Base-by-base conservation (phyloP, 1,140 invertebrate species). In the Elymnias hypermnestra region DNA sequence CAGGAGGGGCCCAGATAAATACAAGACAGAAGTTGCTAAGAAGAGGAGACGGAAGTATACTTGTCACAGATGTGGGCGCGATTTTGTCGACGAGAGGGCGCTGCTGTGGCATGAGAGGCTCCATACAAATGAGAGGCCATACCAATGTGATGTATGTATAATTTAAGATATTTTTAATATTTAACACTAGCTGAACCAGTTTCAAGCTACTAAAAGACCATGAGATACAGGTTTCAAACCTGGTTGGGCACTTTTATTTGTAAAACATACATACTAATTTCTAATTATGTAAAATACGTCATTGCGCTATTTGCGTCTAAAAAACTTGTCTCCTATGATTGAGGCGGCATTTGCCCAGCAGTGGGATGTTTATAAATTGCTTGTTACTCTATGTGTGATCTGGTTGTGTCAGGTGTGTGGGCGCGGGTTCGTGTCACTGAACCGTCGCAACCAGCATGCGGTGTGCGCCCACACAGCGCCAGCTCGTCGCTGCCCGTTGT, bases 361-460 rank as follows among this genome's bases (percentile, higher is more conserved):
- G 19, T 21, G 19, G 19, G 19, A 21, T 6, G 19, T 21, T 21
- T 4, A 21, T 21, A 21, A 6, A 6, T 6, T 21, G 19, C n/a
- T 31, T 1, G 5, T 12, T 29, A n/a, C 25, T 22, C 21, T n/a
- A 26, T 2, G 25, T 7, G 4, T 26, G 7, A 8, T 1, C 8
- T 22, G 21, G 5, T 22, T 22, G 21, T 1, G 1, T 9, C 31
- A 76, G 70, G 52, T 58, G 5, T 83, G 79, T 42, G 72, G 68
- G 0, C 71, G 75, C n/a, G 62, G 52, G 1, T 83, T 82, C 57
- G 72, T 83, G 42, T 72, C 75, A 3, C 15, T 61, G 29, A 79
- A 75, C 54, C 66, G 79, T 0, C 70, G 79, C 43, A 81, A 83
- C 53, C 77, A 82, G 56, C 79, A 83, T 63, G 55, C 63, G 1